phyloP scores from a whole-genome alignment of 2,888 invertebrate genomes.

The Leptopterna dolabrata region DNA sequence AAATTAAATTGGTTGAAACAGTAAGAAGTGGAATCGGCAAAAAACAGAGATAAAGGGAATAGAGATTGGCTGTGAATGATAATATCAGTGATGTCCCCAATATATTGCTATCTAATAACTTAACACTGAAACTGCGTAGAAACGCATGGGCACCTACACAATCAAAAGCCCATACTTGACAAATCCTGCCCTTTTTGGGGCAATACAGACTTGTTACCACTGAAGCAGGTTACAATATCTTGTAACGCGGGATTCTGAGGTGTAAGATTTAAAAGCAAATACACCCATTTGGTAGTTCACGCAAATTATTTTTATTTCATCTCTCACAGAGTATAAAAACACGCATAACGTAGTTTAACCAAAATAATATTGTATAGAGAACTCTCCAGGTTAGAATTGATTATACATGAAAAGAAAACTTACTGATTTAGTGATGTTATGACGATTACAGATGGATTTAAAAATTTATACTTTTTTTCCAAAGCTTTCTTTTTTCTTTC shows the following conservation, averaged over 20 bases:
- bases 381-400: constrained; percentile 14
- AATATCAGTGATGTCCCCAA: too few species aligned
- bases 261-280: background rate
- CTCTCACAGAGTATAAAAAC: constrained; percentile 47
- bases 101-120: too few species aligned
- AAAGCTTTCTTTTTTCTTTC: constrained; percentile 33
- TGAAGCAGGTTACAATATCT: too few species aligned
- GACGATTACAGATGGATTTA: constrained; percentile 16
- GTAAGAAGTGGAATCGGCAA: too few species aligned
- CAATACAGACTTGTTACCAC: too few species aligned
- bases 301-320: constrained; percentile 46
- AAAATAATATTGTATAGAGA: constrained; percentile 32
- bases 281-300: background rate
- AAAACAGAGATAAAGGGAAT: too few species aligned
- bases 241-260: background rate
- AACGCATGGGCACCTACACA: too few species aligned
- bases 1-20: too few species aligned
- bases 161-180: too few species aligned
- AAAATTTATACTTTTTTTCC: constrained; percentile 28
- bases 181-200: too few species aligned
- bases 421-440: constrained; percentile 36
- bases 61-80: too few species aligned
- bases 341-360: constrained; percentile 41
- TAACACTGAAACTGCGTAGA: too few species aligned
- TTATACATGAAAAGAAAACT: constrained; percentile 35